Base-by-base conservation (phyloP, 2,113 vertebrate genomes). In the Zapus hudsonius region DNA sequence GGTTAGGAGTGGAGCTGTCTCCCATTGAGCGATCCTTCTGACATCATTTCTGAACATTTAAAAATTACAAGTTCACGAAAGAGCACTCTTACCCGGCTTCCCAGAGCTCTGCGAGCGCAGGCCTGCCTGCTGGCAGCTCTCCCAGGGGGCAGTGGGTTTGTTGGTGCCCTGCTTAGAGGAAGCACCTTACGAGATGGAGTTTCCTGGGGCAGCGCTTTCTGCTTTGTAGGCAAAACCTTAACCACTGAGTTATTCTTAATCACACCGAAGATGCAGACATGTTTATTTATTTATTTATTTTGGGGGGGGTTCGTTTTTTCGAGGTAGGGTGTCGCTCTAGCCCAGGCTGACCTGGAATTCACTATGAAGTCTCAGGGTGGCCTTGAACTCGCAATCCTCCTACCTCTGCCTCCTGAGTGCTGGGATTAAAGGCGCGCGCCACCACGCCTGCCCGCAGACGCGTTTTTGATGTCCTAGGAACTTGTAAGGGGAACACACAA, bases 11-110 rank as follows among this genome's bases (percentile, higher is more conserved):
- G 17, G 72, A 83, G 55, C 72, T 89, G 61, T 82, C 40, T 55
- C 94, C 67, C 20, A 23, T 64, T 75, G 74, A 88, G 74, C 52
- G 66, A 90, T 47, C 36, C 61, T 91, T 92, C 73, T 92, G 89
- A 86, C 47, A 47, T 92, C 52, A 57, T 78, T n/a, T 69, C 42
- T 74, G 75, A 95, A 87, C 52, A 17, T 84, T 92, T 44, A 57
- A 78, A 80, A 87, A 61, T 85, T 70, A 10, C 16, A 82, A 72
- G 29, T 79, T 88, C 82, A 83, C 69, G 72, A 73, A 87, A 61
- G 55, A 86, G 86, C 91, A 92, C 38, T 64, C 76, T 42, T 22
- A 33, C 9, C 74, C 61, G 2, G 25, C 42, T 25, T 42, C 15
- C 16, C 7, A 12, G 36, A 64, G 73, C 9, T 59, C 59, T 64